Evolutionary conservation across 1,140 invertebrate genomes (phyloP).

Genomic region (Ceratina australensis): DNA sequence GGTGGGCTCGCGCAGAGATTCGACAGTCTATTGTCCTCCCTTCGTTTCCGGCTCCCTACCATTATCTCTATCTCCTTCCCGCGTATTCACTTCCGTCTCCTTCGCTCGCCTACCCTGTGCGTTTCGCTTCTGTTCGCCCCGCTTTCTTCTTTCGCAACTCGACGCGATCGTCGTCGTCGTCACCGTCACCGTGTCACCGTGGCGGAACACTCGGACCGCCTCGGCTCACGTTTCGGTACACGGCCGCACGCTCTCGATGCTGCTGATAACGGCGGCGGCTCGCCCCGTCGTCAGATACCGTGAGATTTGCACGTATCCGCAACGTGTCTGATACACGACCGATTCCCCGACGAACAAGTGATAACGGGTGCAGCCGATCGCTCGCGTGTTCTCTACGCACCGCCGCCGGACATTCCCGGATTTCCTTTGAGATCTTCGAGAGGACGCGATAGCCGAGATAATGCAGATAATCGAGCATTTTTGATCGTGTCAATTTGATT

Average conservation of each 20-base stretch:
- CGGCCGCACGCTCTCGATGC: not conserved
- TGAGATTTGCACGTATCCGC: constrained; percentile 33
- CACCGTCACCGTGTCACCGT: too few species aligned
- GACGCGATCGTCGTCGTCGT: not conserved
- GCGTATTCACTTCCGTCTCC: not conserved
- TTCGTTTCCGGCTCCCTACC: constrained; percentile 25
- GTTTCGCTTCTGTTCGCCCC: constrained; percentile 14
- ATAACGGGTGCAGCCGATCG: constrained; percentile 2
- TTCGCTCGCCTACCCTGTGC: not conserved
- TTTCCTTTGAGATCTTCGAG: too few species aligned
- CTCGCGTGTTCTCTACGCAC: too few species aligned
- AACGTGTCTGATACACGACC: constrained; percentile 33
- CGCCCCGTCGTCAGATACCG: constrained; percentile 11
- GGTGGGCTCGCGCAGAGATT: constrained; percentile 12
- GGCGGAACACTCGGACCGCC: not conserved
- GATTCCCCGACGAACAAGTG: constrained; percentile 4
- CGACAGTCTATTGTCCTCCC: constrained; percentile 33
- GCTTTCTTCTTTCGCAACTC: not conserved
- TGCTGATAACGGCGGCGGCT: constrained; percentile 32
- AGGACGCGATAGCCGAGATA: too few species aligned
- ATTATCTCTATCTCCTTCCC: constrained; percentile 31
- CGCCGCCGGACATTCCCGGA: too few species aligned
- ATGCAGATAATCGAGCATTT: too few species aligned
- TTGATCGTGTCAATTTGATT: too few species aligned
- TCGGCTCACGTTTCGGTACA: not conserved